A percentile compares a stretch with the other conserved stretches of the same genome.
Conservation (phyloP, 2,797 vertebrate species). For the Chrosomus eos region DNA sequence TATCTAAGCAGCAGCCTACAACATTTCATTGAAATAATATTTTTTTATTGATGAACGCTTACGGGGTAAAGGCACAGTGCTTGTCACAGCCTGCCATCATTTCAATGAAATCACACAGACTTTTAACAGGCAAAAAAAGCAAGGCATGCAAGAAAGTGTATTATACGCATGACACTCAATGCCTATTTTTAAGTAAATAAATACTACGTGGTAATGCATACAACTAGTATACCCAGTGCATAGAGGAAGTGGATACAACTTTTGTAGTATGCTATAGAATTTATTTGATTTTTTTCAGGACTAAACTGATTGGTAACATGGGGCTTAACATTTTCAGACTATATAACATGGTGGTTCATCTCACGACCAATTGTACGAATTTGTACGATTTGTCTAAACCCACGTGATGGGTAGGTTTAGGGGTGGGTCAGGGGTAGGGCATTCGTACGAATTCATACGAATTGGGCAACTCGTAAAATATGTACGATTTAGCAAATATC, state of each 20-base stretch:
- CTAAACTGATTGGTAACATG: background rate
- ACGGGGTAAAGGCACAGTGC: background rate
- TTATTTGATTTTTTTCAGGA: background rate
- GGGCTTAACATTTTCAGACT: too few species aligned
- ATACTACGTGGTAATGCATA: background rate
- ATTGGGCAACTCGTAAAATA: too few species aligned
- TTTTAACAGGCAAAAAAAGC: constrained; percentile 65
- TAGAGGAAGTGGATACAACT: background rate
- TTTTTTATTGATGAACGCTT: constrained; percentile 38
- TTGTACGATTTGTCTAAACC: too few species aligned
- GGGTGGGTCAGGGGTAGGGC: too few species aligned
- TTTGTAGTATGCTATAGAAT: background rate
- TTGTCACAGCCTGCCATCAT: background rate
- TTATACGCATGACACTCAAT: background rate
- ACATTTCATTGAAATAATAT: constrained; percentile 32
- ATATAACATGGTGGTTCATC: too few species aligned
- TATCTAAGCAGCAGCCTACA: constrained; percentile 54
- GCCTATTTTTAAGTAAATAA: background rate
- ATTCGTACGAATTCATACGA: too few species aligned
- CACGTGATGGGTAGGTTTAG: too few species aligned
- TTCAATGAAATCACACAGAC: constrained; percentile 50
- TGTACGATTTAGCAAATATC: too few species aligned
- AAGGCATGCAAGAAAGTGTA: constrained; percentile 23
- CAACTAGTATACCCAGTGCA: background rate
- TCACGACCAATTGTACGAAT: too few species aligned